These are phyloP conservation scores for Amblyteles armatorius DNA, from an alignment of 2,888 invertebrate species.

Conservation along the genomic window DNA sequence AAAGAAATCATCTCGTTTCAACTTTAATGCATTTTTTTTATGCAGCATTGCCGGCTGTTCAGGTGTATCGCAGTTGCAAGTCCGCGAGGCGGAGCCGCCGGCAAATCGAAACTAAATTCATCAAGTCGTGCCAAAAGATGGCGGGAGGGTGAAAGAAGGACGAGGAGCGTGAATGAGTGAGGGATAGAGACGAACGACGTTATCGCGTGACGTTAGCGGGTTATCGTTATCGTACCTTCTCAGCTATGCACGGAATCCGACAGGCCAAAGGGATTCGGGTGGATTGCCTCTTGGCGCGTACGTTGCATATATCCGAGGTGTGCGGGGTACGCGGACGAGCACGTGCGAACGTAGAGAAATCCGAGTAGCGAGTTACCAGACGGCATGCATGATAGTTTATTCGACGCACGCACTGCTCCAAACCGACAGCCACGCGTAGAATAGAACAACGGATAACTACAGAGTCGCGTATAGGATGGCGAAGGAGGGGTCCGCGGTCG, in stretches of 20 bases:
- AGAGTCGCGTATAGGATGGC: neutral
- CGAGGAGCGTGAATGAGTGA: slow-evolving; percentile 19
- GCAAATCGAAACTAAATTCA: slow-evolving; percentile 7
- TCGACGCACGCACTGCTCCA: slow-evolving; percentile 34
- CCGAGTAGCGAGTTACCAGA: neutral
- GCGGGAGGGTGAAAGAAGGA: neutral
- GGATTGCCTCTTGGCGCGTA: slow-evolving; percentile 16
- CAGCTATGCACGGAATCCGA: slow-evolving; percentile 57
- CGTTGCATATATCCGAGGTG: slow-evolving; percentile 6
- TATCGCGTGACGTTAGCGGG: slow-evolving; percentile 63
- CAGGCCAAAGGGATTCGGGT: slow-evolving; percentile 34
- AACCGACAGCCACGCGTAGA: slow-evolving; percentile 9
- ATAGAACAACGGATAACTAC: neutral
- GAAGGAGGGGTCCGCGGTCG: neutral
- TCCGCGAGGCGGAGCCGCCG: neutral
- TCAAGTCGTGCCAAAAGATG: neutral
- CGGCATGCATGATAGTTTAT: neutral
- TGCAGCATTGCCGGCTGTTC: too few relatives aligned
- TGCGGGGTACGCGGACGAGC: slow-evolving; percentile 5
- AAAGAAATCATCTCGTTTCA: too few relatives aligned
- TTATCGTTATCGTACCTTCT: slow-evolving; percentile 56
- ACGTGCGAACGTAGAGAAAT: slow-evolving; percentile 22
- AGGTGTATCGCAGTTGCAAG: neutral
- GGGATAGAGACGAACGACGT: slow-evolving; percentile 50
- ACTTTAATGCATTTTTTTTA: neutral